These are phyloP conservation scores for Meloe dianella DNA, from an alignment of 2,888 invertebrate genomes.

Conservation along the genomic window DNA sequence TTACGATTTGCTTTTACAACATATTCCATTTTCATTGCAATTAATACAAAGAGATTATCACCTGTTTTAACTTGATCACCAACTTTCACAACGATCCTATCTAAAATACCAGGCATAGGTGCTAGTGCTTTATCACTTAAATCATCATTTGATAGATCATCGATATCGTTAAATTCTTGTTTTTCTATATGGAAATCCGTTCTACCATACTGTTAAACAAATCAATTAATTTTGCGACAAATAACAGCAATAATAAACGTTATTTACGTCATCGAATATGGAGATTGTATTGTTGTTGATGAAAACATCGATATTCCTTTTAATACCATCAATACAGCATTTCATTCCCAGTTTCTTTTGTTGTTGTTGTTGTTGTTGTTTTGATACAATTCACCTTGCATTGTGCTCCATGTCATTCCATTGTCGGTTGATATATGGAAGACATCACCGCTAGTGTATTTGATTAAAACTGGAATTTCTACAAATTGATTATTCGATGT, in stretches of 20 bases:
- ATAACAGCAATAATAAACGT: conserved; percentile 12
- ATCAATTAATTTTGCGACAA: conserved; percentile 11
- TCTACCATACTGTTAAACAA: conserved; percentile 68
- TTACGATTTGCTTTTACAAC: conserved; percentile 84
- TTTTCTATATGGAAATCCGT: conserved; percentile 68
- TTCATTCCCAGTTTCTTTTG: conserved; percentile 56
- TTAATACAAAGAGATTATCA: conserved; percentile 90
- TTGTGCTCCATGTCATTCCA: conserved; percentile 64
- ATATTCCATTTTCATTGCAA: conserved; percentile 99
- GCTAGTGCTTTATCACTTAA: conserved; percentile 71
- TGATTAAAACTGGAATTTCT: conserved; percentile 66
- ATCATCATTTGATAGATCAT: conserved; percentile 44
- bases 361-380: conserved; percentile 53
- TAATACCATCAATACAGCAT: conserved; percentile 63
- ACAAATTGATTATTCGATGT: conserved; percentile 37
- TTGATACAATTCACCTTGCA: conserved; percentile 59
- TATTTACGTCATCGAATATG: conserved; percentile 68
- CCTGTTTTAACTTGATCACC: conserved; percentile 86
- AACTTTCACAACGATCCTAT: conserved; percentile 82
- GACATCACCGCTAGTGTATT: conserved; percentile 60
- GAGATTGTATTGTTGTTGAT: conserved; percentile 65
- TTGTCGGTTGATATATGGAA: conserved; percentile 61
- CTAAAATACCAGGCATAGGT: conserved; percentile 96
- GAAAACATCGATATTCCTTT: conserved; percentile 65
- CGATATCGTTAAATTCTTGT: conserved; percentile 64